phyloP scores from a whole-genome alignment of 2,113 vertebrate species.

The Indri indri region DNA sequence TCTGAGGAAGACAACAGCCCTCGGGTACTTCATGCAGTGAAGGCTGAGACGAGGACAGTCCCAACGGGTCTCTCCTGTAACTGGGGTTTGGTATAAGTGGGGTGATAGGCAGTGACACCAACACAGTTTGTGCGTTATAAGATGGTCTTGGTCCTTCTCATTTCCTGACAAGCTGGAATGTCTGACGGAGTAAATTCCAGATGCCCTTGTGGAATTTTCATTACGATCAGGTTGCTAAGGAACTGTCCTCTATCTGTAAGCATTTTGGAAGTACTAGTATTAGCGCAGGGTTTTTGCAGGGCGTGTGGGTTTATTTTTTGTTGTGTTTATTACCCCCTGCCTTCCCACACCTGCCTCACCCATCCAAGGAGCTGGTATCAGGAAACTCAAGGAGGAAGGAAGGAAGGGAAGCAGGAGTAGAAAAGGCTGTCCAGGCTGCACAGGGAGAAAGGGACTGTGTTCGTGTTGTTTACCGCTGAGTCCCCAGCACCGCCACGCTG shows the following conservation, averaged over 20 bases:
- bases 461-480: neutral
- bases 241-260: neutral
- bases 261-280: slow-evolving; percentile 44
- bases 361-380: neutral
- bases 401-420: neutral
- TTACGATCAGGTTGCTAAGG: neutral
- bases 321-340: neutral
- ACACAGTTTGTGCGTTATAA: neutral
- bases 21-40: neutral
- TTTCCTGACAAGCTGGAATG: neutral
- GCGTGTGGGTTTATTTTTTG: neutral
- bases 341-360: neutral
- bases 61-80: accelerated
- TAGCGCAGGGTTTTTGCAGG: neutral
- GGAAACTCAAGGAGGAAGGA: slow-evolving; percentile 19
- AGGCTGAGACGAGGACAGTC: neutral
- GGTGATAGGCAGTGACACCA: neutral
- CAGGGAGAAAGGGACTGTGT: neutral
- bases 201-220: slow-evolving; percentile 28
- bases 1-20: neutral
- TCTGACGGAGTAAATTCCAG: slow-evolving; percentile 29
- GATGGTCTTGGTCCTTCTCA: neutral
- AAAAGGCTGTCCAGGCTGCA: neutral
- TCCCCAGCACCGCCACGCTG: neutral
- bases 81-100: neutral